Evolutionary conservation across 1,140 invertebrate genomes (phyloP).

Genomic region (Lasioglossum albipes): DNA sequence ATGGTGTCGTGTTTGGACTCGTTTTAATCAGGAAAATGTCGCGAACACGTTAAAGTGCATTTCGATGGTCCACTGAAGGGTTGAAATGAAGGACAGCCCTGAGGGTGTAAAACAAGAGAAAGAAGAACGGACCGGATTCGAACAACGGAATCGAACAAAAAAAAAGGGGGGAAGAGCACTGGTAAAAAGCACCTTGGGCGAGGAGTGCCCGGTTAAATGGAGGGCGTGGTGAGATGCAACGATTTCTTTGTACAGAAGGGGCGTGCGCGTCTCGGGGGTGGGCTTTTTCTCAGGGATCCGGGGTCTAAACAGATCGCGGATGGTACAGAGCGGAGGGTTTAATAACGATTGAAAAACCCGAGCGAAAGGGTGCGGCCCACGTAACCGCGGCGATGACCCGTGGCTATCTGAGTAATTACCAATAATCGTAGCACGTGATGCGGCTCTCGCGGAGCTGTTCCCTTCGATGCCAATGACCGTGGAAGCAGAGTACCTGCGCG

Average conservation of each 20-base stretch:
- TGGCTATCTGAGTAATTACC: constrained; percentile 20
- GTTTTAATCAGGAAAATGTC: too few species aligned
- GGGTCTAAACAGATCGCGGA: background rate
- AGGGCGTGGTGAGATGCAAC: constrained; percentile 43
- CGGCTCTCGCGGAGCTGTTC: too few species aligned
- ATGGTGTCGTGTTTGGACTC: too few species aligned
- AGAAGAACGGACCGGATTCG: too few species aligned
- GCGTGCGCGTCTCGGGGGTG: constrained; percentile 41
- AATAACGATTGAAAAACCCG: constrained; percentile 26
- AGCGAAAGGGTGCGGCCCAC: background rate
- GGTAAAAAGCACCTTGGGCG: constrained; percentile 32
- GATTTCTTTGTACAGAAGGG: constrained; percentile 34
- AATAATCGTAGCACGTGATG: constrained; percentile 19
- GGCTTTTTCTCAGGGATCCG: background rate
- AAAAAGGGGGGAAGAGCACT: background rate
- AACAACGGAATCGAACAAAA: background rate
- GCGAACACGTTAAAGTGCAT: too few species aligned
- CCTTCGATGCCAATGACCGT: constrained; percentile 11
- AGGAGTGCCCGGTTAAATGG: constrained; percentile 34
- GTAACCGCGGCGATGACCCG: constrained; percentile 15
- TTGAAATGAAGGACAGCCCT: too few species aligned
- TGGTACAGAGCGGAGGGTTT: constrained; percentile 8
- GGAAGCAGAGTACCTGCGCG: too few species aligned
- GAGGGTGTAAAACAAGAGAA: background rate
- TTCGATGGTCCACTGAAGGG: too few species aligned